Percentiles rank a stretch among this genome's conserved stretches.
These are phyloP conservation scores for Aspiorhynchus laticeps DNA, from an alignment of 2,113 vertebrate genomes.

Conservation along the genomic window DNA sequence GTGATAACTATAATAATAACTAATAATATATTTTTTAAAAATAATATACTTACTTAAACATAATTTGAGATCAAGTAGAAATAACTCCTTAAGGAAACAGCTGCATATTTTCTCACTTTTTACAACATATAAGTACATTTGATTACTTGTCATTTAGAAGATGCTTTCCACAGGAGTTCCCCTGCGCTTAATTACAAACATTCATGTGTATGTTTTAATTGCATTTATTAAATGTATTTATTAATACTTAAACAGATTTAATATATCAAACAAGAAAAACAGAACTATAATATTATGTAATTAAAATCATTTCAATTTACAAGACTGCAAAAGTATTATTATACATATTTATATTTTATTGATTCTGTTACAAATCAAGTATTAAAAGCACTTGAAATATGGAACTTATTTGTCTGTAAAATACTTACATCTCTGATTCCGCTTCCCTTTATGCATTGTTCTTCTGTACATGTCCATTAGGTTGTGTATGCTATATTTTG, in stretches of 20 bases:
- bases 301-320: background rate
- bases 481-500: conserved; percentile 28
- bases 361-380: background rate
- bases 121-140: background rate
- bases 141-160: background rate
- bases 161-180: background rate
- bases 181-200: background rate
- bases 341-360: background rate
- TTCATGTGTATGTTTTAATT: background rate
- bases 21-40: too few species aligned
- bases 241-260: background rate
- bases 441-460: conserved; percentile 92
- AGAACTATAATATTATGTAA: background rate
- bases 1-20: background rate
- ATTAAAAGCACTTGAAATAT: background rate
- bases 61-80: background rate
- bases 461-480: conserved; percentile 53
- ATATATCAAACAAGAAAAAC: background rate
- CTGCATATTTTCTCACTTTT: background rate
- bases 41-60: too few species aligned
- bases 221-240: background rate
- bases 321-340: background rate
- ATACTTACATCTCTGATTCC: conserved; percentile 95
- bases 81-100: background rate
- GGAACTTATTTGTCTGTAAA: background rate